Evolutionary conservation across 2,888 invertebrate species (phyloP).

Genomic region (Pyrrhosoma nymphula): DNA sequence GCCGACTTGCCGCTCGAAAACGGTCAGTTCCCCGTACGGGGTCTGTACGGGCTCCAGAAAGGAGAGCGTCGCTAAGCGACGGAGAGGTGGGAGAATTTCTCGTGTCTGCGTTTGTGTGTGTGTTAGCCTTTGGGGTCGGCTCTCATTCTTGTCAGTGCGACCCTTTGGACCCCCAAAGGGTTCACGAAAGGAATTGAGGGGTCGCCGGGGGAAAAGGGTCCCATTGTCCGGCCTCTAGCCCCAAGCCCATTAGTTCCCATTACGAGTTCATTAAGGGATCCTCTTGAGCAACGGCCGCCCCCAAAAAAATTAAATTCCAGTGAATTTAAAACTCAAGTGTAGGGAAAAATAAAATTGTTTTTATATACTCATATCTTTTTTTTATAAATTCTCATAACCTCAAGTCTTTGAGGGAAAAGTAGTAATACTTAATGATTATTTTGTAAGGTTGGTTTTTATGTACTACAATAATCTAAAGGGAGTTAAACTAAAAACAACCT

Average conservation of each 20-base stretch:
- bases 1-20: background rate
- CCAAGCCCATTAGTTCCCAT: slow-evolving; percentile 26
- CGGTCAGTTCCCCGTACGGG: background rate
- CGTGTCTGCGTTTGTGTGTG: background rate
- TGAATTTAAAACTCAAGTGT: background rate
- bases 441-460: background rate
- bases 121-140: background rate
- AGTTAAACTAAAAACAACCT: too few species aligned
- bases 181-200: background rate
- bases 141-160: background rate
- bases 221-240: background rate
- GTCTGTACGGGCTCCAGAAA: too few species aligned
- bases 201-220: background rate
- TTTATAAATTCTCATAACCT: slow-evolving; percentile 10
- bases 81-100: background rate
- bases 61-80: background rate
- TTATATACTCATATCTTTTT: background rate
- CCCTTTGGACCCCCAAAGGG: background rate
- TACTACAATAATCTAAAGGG: background rate
- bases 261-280: slow-evolving; percentile 31
- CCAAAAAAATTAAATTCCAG: background rate
- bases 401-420: background rate
- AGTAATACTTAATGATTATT: background rate
- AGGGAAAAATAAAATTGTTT: background rate
- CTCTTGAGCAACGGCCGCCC: background rate